A percentile compares a stretch with the other conserved stretches of the same genome.
These are phyloP conservation scores for Synergus umbraculus DNA, from an alignment of 2,888 invertebrate genomes.

Conservation along the genomic window DNA sequence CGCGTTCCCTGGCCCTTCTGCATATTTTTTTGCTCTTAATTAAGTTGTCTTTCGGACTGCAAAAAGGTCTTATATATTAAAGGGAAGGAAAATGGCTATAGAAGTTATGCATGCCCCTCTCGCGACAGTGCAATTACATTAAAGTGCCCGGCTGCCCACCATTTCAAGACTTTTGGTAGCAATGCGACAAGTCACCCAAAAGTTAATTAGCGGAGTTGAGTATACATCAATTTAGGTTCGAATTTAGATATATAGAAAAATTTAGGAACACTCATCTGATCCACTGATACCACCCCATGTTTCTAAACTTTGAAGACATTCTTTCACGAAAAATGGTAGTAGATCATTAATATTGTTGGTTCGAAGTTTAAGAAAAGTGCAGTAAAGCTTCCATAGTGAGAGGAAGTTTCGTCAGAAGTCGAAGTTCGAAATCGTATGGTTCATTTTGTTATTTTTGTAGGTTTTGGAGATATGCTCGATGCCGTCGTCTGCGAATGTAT, in stretches of 20 bases:
- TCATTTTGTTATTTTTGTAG: slow-evolving; percentile 58
- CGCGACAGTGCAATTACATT: slow-evolving; percentile 70
- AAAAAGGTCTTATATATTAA: slow-evolving; percentile 7
- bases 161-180: slow-evolving; percentile 46
- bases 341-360: background rate
- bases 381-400: background rate
- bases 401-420: slow-evolving; percentile 3
- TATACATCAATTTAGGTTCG: no score
- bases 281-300: no score
- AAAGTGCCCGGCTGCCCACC: slow-evolving; percentile 65
- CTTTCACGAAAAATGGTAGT: background rate
- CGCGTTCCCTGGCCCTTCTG: background rate
- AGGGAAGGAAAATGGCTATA: background rate
- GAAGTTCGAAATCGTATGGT: slow-evolving; percentile 48
- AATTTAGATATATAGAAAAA: no score
- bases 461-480: slow-evolving; percentile 52
- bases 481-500: slow-evolving; percentile 54
- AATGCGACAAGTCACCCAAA: slow-evolving; percentile 22
- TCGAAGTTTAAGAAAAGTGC: slow-evolving; percentile 27
- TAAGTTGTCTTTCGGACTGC: slow-evolving; percentile 3
- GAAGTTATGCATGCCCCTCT: slow-evolving; percentile 54
- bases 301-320: slow-evolving; percentile 44
- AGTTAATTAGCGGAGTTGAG: slow-evolving; percentile 31
- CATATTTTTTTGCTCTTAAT: background rate
- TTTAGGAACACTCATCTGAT: no score